These are phyloP conservation scores for Idaea aversata DNA, from an alignment of 2,888 invertebrate genomes.

Conservation along the genomic window DNA sequence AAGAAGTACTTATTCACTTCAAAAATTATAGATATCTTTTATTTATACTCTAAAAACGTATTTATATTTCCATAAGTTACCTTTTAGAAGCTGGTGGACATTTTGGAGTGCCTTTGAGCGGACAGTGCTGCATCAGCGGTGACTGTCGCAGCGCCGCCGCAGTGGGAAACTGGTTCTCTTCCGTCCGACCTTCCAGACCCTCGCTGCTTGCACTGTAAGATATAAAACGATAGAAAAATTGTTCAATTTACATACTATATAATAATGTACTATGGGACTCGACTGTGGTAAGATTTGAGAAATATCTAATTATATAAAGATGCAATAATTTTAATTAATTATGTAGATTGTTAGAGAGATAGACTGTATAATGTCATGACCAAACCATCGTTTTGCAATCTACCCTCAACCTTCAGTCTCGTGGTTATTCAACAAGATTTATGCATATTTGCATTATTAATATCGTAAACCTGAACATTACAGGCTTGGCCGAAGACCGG, in stretches of 20 bases:
- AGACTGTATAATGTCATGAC: background rate
- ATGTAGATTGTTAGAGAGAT: background rate
- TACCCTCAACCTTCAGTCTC: background rate
- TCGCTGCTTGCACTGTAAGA: conserved; percentile 58
- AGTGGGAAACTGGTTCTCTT: conserved; percentile 58
- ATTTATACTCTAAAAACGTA: too few species aligned
- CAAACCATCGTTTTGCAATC: background rate
- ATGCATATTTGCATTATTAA: background rate
- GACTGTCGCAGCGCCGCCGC: conserved; percentile 70
- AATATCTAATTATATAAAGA: background rate
- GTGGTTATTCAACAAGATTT: background rate
- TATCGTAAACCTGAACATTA: background rate
- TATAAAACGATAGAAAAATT: background rate
- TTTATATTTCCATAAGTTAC: conserved; percentile 35
- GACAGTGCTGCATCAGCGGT: conserved; percentile 82
- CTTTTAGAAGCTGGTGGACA: conserved; percentile 85
- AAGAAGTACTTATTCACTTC: too few species aligned
- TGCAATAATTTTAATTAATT: background rate
- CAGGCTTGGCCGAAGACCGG: background rate
- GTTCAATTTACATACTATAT: too few species aligned
- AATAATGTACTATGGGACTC: background rate
- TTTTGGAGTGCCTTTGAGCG: conserved; percentile 82
- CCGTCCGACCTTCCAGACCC: conserved; percentile 60
- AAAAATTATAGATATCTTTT: too few species aligned
- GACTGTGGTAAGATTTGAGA: background rate